Evolutionary conservation across 2,113 vertebrate species (phyloP), one percentile per base, ranked within the genome.

Genomic region (Ictalurus furcatus): DNA sequence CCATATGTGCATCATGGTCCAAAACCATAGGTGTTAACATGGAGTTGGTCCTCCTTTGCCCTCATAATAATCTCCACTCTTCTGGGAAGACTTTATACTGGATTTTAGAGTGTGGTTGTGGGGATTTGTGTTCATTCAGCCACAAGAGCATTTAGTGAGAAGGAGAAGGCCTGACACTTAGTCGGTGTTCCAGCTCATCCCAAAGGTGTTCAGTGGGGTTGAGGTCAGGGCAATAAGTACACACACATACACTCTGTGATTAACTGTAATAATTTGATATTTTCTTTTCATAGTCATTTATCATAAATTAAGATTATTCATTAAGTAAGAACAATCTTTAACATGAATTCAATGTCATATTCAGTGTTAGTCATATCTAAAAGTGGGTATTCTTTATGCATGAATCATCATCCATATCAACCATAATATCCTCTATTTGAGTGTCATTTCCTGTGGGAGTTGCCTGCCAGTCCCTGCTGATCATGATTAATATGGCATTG

Each of bases 361-460:
- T 90, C 9, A 40, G 9, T 37, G 48, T 44, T 23, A 23, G 34
- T 67, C 78, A 71, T 81, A 6, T 52, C 48, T 56, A 37, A 58
- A 73, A 9, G 34, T 40, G 83, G 30, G 13, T 85, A 25, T 78
- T 67, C 40, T 69, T 90, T 59, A 48, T 14, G 30, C 4, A 28
- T 87, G 86, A 87, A 25, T 85, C 86, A 90, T 59, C 61, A 21
- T 69, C 65, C 86, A 37, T 37, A 56, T 81, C 61, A 30, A 56
- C 56, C 30, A 54, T 78, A 17, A 52, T 61, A 54, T 74, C 81
- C 6, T n/a, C 23, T 34, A 0, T 44, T 67, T 58, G 7, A 71
- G 40, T 58, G 89, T 48, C 5, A 52, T 73, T 85, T 90, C 89
- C 89, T 87, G 81, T 73, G 48, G 58, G 88, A 65, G 69, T 21